These are phyloP conservation scores for Aphodius sticticus DNA, from an alignment of 2,888 invertebrate species.

Conservation along the genomic window DNA sequence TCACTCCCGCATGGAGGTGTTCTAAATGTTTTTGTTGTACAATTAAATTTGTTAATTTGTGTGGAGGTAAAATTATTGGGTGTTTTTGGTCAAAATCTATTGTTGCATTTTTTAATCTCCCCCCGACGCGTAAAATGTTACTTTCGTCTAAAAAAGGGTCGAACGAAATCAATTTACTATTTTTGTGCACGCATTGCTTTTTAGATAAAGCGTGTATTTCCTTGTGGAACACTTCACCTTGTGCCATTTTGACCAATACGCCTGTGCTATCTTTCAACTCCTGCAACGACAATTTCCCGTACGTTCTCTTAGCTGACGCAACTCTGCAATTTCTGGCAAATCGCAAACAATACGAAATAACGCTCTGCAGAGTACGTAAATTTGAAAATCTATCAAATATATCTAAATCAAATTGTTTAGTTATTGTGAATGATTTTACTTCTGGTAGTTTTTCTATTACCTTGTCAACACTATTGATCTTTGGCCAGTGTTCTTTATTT, in stretches of 20 bases:
- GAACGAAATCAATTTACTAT: neutral
- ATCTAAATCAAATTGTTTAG: neutral
- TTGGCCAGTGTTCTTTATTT: neutral
- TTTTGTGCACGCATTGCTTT: neutral
- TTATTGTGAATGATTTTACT: neutral
- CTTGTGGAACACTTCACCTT: neutral
- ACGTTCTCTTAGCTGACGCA: neutral
- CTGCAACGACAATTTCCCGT: neutral
- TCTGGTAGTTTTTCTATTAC: neutral
- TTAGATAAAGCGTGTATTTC: neutral
- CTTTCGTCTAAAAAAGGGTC: slow-evolving; percentile 22
- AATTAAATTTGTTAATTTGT: slow-evolving; percentile 11
- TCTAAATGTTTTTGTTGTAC: slow-evolving; percentile 22
- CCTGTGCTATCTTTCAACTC: neutral
- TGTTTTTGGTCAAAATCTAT: slow-evolving; percentile 23
- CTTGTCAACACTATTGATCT: neutral
- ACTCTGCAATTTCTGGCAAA: neutral
- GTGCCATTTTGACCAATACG: neutral
- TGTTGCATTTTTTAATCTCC: slow-evolving; percentile 12
- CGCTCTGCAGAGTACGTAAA: neutral
- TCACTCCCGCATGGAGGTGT: slow-evolving; percentile 12
- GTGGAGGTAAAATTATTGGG: slow-evolving; percentile 22
- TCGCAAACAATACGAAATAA: slow-evolving; percentile 10
- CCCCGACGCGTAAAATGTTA: slow-evolving; percentile 12
- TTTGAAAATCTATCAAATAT: slow-evolving; percentile 15